Conservation (phyloP, 1,140 invertebrate genomes). For the Sitophilus oryzae region DNA sequence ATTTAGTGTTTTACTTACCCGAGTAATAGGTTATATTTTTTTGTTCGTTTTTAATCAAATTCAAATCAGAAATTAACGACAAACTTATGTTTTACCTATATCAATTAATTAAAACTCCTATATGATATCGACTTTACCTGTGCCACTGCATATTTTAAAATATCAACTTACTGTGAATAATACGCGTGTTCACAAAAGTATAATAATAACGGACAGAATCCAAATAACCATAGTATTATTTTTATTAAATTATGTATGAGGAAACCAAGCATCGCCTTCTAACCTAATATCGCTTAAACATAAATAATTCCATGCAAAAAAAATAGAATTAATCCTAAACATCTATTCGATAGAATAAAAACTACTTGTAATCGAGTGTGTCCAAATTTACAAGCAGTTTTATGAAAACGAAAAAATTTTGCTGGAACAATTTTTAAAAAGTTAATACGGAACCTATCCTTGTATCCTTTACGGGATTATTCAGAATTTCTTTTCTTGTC, state of each 20-base stretch:
- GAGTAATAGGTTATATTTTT: too few relatives aligned
- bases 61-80: too few relatives aligned
- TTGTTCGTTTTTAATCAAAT: too few relatives aligned
- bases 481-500: neutral
- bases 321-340: neutral
- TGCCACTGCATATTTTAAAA: too few relatives aligned
- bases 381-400: neutral
- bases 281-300: too few relatives aligned
- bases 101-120: too few relatives aligned
- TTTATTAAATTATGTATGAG: neutral
- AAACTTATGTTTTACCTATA: too few relatives aligned
- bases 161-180: too few relatives aligned
- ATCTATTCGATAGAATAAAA: neutral
- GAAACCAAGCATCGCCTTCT: constrained; percentile 10
- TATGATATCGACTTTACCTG: too few relatives aligned
- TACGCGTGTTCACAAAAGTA: too few relatives aligned
- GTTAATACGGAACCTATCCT: neutral
- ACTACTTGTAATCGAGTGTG: neutral
- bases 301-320: neutral
- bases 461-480: neutral
- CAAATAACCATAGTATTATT: neutral
- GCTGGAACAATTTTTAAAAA: neutral
- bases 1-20: too few relatives aligned
- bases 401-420: neutral
- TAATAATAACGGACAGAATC: neutral